Base-by-base conservation (phyloP, 1,140 invertebrate genomes). In the Hyphantria cunea region DNA sequence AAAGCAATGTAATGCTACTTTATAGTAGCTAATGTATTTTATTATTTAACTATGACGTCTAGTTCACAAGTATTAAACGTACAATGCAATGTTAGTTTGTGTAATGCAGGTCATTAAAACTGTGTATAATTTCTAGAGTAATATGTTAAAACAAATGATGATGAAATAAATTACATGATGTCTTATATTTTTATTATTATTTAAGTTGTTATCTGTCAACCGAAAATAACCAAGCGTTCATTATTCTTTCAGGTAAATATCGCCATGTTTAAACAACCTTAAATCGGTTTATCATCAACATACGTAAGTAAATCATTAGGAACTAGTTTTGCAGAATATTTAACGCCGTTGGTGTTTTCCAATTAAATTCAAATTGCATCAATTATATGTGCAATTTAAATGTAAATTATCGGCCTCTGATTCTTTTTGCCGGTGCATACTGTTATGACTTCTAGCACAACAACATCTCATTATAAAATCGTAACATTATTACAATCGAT, bases 401-500 rank as follows among this genome's bases (percentile, higher is more conserved):
- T 37, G 0, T 7, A 37, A 37, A 37, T 37, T 37, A 11, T 37
- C 34, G 8, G 7, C 11, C 7, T 37, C 34, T 11, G 34, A 37
- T 37, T 10, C 8, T 10, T 8, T 37, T 5, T 25, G 5, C 17
- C 5, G 17, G 11, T 8, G 34, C 11, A 3, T 11, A 11, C 34
- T 37, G 34, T 37, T 37, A 37, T 37, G 11, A 11, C 3, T 34
- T 54, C 10, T 34, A 17, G 49, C 39, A 17, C 12, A 25, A 17
- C 12, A 25, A 53, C 50, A 41, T 54, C 31, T 64, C 51, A 54
- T 56, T 32, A 47, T 59, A 14, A 32, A 64, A 64, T 68, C 33
- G 61, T 54, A 61, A 74, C 53, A 34, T 54, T 50, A 71, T 51
- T 63, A 62, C 47, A 72, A 66, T 67, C 64, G 49, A 83, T 65